These are phyloP conservation scores for Cotesia typhae DNA, from an alignment of 1,140 invertebrate genomes.

Conservation along the genomic window DNA sequence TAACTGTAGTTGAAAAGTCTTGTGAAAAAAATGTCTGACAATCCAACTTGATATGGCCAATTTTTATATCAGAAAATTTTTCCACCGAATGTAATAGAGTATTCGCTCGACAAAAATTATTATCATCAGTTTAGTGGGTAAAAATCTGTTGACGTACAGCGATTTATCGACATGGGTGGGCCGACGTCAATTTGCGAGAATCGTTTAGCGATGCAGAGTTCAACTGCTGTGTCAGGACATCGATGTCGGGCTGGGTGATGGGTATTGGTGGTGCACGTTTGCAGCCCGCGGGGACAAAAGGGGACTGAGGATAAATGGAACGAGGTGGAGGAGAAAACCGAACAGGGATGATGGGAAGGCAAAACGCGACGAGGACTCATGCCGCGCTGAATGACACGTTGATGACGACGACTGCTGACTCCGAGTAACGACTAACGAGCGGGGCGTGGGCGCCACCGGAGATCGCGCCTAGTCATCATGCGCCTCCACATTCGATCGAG, in stretches of 20 bases:
- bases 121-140: neutral
- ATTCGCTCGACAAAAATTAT: slow-evolving; percentile 4
- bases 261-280: slow-evolving; percentile 38
- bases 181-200: slow-evolving; percentile 55
- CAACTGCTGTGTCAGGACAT: slow-evolving; percentile 59
- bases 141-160: slow-evolving; percentile 15
- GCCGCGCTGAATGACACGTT: slow-evolving; percentile 63
- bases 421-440: slow-evolving; percentile 66
- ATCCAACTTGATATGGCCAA: too few species aligned
- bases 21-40: too few species aligned
- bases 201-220: slow-evolving; percentile 37
- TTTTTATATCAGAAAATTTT: too few species aligned
- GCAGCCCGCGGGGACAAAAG: slow-evolving; percentile 38
- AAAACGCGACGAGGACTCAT: slow-evolving; percentile 38
- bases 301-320: neutral
- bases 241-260: slow-evolving; percentile 49
- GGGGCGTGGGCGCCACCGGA: slow-evolving; percentile 58
- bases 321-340: slow-evolving; percentile 42
- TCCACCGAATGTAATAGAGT: too few species aligned
- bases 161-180: slow-evolving; percentile 28
- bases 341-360: slow-evolving; percentile 39
- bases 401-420: slow-evolving; percentile 67
- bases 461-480: slow-evolving; percentile 65
- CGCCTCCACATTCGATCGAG: slow-evolving; percentile 39
- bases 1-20: neutral